A percentile compares a stretch with the other conserved stretches of the same genome.
phyloP scores from a whole-genome alignment of 2,888 invertebrate species.

The Plebejus argus region DNA sequence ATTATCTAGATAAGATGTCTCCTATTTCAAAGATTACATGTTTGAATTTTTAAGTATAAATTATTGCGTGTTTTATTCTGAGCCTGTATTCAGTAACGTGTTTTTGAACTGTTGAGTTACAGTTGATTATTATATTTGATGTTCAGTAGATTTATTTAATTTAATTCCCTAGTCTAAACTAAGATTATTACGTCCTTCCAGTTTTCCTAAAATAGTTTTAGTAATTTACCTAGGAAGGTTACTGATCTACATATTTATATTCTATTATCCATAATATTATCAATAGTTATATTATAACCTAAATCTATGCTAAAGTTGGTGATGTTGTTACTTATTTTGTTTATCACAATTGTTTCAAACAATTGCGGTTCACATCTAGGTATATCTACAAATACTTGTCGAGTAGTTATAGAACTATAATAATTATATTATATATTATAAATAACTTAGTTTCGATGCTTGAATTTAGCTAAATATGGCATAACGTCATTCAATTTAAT shows the following conservation, averaged over 20 bases:
- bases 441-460: background rate
- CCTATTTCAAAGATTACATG: constrained; percentile 22
- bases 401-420: background rate
- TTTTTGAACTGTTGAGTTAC: background rate
- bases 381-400: background rate
- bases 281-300: too few relatives aligned
- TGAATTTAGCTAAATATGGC: background rate
- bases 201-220: too few relatives aligned
- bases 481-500: background rate
- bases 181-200: background rate
- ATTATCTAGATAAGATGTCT: constrained; percentile 26
- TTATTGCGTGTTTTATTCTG: constrained; percentile 12
- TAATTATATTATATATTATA: background rate
- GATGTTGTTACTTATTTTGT: too few relatives aligned
- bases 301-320: too few relatives aligned
- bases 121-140: background rate
- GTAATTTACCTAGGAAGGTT: too few relatives aligned
- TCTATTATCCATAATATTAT: too few relatives aligned
- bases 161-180: background rate
- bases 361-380: too few relatives aligned
- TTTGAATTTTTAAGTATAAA: constrained; percentile 4
- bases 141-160: background rate
- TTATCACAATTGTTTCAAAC: too few relatives aligned
- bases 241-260: too few relatives aligned
- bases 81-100: background rate